Evolutionary conservation across 2,797 vertebrate genomes (phyloP), one percentile per base, ranked within the genome.

Genomic region (Channa striata): DNA sequence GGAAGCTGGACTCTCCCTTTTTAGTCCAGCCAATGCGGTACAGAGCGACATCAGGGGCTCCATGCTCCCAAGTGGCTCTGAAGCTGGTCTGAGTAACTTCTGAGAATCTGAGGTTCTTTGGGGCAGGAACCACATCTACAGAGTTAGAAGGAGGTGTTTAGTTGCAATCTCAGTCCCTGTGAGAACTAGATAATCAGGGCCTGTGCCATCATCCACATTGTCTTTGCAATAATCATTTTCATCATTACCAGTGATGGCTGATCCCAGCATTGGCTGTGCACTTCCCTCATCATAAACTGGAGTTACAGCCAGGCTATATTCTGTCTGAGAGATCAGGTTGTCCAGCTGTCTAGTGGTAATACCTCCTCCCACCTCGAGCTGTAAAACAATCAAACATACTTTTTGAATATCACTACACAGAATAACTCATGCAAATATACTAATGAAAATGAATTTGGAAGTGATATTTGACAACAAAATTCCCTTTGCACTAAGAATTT

Each of bases 21-120:
- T 95, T 97, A 1, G 81, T 85, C 97, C 96, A 99, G 40, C 92
- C 95, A 54, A 99, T 93, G 81, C 97, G 96, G 47, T 99, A 99
- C 0, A 99, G 91, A 68, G 97, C 95, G 5, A 99, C 97, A 56
- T 99, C 97, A 19, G 96, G 91, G 51, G 97, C 98, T 43, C 96
- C 97, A 0, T 99, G 97, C 8, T 99, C 96, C 98, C 98, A 99
- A 33, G 92, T 94, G 13, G 94, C 96, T 84, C 94, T 93, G 86
- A 99, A 99, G 87, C 96, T 97, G 60, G 94, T 96, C 0, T 94
- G 92, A 7, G 95, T 95, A 9, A 96, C 80, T 1, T 97, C 96
- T 12, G 97, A 95, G 86, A 98, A 96, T 81, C 89, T 93, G 52
- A 99, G 92, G 89, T 98, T 96, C 82, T 92, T 92, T 36, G 98